phyloP scores from a whole-genome alignment of 2,888 invertebrate species.

The Metellina segmentata region DNA sequence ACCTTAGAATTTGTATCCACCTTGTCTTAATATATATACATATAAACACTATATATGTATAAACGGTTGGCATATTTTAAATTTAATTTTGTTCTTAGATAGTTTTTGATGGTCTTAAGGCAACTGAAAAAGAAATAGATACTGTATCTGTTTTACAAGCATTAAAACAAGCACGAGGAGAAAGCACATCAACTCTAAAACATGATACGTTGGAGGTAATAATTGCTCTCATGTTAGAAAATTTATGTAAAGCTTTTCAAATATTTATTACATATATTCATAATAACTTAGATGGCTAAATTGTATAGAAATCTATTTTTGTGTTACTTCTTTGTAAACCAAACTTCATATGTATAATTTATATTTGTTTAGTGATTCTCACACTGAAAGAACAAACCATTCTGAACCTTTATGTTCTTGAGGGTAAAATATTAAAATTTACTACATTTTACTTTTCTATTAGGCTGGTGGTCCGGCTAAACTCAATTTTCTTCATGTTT shows the following conservation, averaged over 20 bases:
- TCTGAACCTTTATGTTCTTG: too few relatives aligned
- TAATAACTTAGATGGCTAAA: too few relatives aligned
- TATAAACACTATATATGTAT: too few relatives aligned
- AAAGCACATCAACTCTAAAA: background rate
- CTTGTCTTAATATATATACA: too few relatives aligned
- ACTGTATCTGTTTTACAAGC: conserved; percentile 95
- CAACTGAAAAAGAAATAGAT: conserved; percentile 93
- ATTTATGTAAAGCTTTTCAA: background rate
- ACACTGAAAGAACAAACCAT: too few relatives aligned
- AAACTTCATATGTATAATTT: too few relatives aligned
- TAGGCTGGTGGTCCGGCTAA: background rate
- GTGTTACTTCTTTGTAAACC: too few relatives aligned
- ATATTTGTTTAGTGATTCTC: too few relatives aligned
- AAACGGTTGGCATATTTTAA: background rate
- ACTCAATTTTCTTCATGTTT: too few relatives aligned
- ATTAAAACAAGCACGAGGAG: conserved; percentile 60
- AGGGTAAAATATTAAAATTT: background rate
- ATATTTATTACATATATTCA: background rate
- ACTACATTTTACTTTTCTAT: background rate
- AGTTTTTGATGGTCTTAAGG: conserved; percentile 90
- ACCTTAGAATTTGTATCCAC: too few relatives aligned
- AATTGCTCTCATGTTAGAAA: too few relatives aligned
- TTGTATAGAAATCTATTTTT: too few relatives aligned
- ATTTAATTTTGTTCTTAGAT: conserved; percentile 79
- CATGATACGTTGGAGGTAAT: conserved; percentile 3